phyloP scores from a whole-genome alignment of 1,140 invertebrate genomes.

The Hylaeus volcanicus region DNA sequence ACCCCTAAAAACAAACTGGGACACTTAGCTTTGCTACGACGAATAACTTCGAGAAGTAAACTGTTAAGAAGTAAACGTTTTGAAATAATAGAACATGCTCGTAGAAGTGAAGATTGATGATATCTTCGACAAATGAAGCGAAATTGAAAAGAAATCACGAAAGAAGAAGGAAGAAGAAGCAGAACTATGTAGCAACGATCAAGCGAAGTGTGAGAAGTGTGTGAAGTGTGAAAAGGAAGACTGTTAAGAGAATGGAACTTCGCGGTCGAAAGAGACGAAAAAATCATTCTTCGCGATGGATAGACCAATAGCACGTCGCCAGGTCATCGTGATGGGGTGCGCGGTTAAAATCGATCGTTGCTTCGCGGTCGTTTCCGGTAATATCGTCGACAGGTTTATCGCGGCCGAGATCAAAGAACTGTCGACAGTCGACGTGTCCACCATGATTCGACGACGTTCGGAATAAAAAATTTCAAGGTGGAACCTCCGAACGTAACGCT shows the following conservation, averaged over 20 bases:
- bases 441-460: background rate
- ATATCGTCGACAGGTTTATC: slow-evolving; percentile 25
- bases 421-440: background rate
- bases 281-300: slow-evolving; percentile 7
- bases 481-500: background rate
- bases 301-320: slow-evolving; percentile 27
- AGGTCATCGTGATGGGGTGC: slow-evolving; percentile 40
- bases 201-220: background rate
- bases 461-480: background rate
- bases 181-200: background rate
- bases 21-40: too few relatives aligned
- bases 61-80: too few relatives aligned
- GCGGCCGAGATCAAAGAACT: slow-evolving; percentile 24
- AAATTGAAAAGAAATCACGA: background rate
- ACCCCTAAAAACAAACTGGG: too few relatives aligned
- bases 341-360: slow-evolving; percentile 48
- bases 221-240: slow-evolving; percentile 8
- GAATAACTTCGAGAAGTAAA: too few relatives aligned
- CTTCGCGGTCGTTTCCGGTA: slow-evolving; percentile 48
- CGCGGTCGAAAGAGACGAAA: background rate
- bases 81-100: background rate
- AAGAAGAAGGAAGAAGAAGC: background rate
- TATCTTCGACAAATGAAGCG: background rate
- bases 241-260: background rate
- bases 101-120: background rate